Percentiles rank a stretch among this genome's conserved stretches.
Evolutionary conservation across 2,888 invertebrate genomes (phyloP).

Genomic region (Drosophila mulleri): DNA sequence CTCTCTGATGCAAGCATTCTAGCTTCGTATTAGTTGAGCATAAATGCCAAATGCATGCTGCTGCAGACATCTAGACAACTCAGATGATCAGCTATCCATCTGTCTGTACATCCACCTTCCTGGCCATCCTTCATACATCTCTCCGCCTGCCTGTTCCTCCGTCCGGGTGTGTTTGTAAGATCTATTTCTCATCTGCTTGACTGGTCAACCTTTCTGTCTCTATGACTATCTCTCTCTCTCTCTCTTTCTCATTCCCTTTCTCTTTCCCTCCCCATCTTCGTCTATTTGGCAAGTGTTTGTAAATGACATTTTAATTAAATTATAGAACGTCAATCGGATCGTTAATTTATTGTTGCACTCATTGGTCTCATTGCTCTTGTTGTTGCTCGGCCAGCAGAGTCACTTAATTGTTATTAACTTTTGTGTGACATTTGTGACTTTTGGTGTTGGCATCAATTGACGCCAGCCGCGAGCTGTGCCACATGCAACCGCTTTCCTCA

Average conservation of each 20-base stretch:
- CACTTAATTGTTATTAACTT: conserved; percentile 80
- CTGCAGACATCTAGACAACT: too few species aligned
- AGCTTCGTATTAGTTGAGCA: too few species aligned
- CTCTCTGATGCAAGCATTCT: too few species aligned
- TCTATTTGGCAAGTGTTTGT: conserved; percentile 17
- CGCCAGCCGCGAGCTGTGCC: conserved; percentile 25
- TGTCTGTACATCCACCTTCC: too few species aligned
- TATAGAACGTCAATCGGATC: conserved; percentile 23
- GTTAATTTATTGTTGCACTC: conserved; percentile 25
- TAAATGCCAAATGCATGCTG: too few species aligned
- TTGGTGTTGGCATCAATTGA: conserved; percentile 76
- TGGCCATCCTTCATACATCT: background rate
- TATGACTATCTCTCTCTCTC: background rate
- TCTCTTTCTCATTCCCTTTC: background rate
- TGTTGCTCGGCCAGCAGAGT: conserved; percentile 11
- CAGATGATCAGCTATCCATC: background rate
- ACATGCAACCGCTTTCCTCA: conserved; percentile 3
- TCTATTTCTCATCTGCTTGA: background rate
- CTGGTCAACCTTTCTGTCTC: background rate
- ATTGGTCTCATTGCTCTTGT: conserved; percentile 31
- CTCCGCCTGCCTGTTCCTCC: too few species aligned
- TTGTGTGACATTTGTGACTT: conserved; percentile 79
- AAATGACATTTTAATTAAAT: conserved; percentile 56
- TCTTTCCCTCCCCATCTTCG: background rate
- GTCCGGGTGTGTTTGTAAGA: background rate